A percentile compares a stretch with the other conserved stretches of the same genome.
Evolutionary conservation across 2,797 vertebrate species (phyloP).

Genomic region (Lacerta bilineata): DNA sequence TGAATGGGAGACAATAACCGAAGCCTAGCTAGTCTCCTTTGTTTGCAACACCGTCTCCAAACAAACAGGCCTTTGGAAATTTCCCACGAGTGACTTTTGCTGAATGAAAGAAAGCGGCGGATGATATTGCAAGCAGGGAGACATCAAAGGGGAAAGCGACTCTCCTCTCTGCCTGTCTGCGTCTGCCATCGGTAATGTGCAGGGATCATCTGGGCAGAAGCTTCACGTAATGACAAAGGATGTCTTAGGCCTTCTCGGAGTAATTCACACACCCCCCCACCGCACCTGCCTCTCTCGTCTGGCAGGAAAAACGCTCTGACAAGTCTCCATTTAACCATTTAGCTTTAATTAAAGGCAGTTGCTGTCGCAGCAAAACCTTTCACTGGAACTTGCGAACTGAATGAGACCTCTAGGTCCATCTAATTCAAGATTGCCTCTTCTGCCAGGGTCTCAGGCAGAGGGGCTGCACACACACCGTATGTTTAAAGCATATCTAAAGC

Average conservation of each 20-base stretch:
- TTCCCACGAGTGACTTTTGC: constrained; percentile 63
- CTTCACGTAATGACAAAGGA: constrained; percentile 61
- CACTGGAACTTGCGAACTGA: background rate
- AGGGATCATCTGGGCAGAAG: constrained; percentile 19
- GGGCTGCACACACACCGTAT: too few species aligned
- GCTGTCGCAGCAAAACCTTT: background rate
- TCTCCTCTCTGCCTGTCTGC: constrained; percentile 42
- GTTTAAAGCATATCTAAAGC: too few species aligned
- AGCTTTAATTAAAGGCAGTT: constrained; percentile 56
- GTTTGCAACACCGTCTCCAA: background rate
- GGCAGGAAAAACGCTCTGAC: constrained; percentile 52
- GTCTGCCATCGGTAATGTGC: constrained; percentile 16
- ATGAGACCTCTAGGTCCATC: background rate
- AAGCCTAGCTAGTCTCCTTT: background rate
- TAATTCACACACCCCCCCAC: constrained; percentile 36
- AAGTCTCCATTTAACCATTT: constrained; percentile 64
- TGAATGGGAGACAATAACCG: background rate
- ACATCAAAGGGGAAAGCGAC: constrained; percentile 62
- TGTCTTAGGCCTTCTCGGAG: constrained; percentile 44
- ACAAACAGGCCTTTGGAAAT: constrained; percentile 14
- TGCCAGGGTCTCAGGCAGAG: too few species aligned
- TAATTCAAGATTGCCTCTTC: too few species aligned
- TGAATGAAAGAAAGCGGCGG: constrained; percentile 63
- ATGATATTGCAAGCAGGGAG: constrained; percentile 54
- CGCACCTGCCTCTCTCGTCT: constrained; percentile 52